Conservation (phyloP, 2,797 vertebrate species). For the Phataginus tetradactyla region DNA sequence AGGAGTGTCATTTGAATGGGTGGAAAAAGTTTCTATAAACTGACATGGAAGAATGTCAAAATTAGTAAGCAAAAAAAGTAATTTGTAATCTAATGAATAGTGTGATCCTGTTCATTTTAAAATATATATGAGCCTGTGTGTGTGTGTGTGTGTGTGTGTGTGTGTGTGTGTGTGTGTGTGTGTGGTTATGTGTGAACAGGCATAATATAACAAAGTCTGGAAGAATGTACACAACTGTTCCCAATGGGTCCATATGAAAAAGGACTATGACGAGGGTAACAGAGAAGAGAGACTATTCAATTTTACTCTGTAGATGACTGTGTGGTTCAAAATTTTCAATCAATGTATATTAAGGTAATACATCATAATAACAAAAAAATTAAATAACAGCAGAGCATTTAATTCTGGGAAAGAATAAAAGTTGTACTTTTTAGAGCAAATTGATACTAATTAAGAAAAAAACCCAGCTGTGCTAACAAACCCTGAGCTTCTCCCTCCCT, state of each 20-base stretch:
- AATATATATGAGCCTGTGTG: background rate
- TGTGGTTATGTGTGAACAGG: background rate
- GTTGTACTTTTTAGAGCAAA: slow-evolving; percentile 39
- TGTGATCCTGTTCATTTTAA: background rate
- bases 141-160: background rate
- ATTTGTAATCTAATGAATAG: background rate
- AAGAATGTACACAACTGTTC: background rate
- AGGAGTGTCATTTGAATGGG: background rate
- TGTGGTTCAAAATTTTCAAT: background rate
- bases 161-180: no score
- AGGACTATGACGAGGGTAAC: background rate
- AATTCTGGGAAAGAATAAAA: background rate
- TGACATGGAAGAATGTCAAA: background rate
- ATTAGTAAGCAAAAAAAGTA: background rate
- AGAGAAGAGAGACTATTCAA: background rate
- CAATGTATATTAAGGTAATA: background rate
- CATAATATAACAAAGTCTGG: background rate
- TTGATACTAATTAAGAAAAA: background rate
- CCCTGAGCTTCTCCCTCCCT: background rate
- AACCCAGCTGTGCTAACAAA: background rate
- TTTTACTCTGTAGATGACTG: background rate
- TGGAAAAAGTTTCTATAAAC: background rate
- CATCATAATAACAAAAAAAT: background rate
- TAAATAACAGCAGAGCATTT: background rate
- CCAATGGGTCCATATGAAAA: background rate